Percentiles rank a stretch among this genome's conserved stretches.
phyloP scores from a whole-genome alignment of 2,113 vertebrate genomes.

The Neolamprologus sp. region DNA sequence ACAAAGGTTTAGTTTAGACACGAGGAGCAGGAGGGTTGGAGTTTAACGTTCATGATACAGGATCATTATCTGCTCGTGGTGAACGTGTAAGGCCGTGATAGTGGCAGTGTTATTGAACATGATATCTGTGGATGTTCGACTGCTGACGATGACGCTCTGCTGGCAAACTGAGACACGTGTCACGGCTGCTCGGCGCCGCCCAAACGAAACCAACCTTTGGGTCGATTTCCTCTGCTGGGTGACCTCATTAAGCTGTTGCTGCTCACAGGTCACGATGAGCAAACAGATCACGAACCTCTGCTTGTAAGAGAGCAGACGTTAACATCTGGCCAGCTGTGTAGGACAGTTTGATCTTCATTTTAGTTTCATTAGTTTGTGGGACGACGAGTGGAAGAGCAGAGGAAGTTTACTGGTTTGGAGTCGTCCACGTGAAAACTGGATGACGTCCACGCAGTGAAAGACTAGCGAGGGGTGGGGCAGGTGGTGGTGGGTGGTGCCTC shows the following conservation, averaged over 20 bases:
- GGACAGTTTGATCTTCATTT: neutral
- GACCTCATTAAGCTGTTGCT: neutral
- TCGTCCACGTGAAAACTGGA: neutral
- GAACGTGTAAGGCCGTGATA: neutral
- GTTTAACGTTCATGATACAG: neutral
- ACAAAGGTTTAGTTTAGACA: neutral
- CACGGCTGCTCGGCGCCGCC: neutral
- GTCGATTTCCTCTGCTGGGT: neutral
- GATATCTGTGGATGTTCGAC: neutral
- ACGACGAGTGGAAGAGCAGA: neutral
- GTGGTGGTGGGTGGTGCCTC: neutral
- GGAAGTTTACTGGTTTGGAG: neutral
- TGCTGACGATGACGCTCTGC: neutral
- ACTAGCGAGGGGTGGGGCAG: neutral
- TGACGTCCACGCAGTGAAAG: neutral
- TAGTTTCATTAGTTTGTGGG: neutral
- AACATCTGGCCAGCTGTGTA: neutral
- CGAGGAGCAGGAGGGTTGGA: accelerated
- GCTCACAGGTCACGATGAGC: neutral
- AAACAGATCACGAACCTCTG: neutral
- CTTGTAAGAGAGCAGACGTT: neutral
- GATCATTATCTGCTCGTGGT: neutral
- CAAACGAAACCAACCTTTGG: neutral
- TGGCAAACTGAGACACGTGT: neutral
- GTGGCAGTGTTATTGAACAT: accelerated